Base-by-base conservation (phyloP, 2,113 vertebrate species). In the Xenus cinereus region DNA sequence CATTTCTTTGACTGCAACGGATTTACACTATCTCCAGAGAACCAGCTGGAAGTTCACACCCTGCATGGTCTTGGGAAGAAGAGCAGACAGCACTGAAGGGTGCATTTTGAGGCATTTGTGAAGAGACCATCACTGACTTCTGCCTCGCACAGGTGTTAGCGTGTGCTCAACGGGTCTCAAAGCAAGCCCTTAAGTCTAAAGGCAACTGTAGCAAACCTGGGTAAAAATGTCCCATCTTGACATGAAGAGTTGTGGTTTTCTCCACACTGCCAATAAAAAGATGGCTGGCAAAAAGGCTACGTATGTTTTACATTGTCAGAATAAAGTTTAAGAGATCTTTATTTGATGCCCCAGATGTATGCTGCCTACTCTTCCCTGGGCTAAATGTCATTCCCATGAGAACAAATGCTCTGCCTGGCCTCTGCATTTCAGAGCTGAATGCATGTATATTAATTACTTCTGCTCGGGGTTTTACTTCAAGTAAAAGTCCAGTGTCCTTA, bases 1-100 rank as follows among this genome's bases (percentile, higher is more conserved):
- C 27, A 8, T 35, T 59, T 46, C 45, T 93, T 88, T 92, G 66
- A 62, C 62, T 82, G 82, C 48, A 53, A 60, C 21, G 71, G 84
- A 57, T 68, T 95, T 77, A 39, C 17, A 20, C 59, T 93, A 63
- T 96, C 95, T 96, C 66, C 50, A 93, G 90, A 80, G 92, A 77
- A 30, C 30, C 90, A 90, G 87, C 68, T 96, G 90, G 62, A 62
- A 69, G 84, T 83, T 94, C 93, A 71, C 54, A 59, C 62, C 78
- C 74, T 69, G 1, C n/a, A 3, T 32, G 75, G 19, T 62, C 53
- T 57, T 91, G 57, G 39, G 53, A 87, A 68, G 73, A 80, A 28
- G 62, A 79, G 87, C 43, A 79, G 78, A n/a, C 17, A 66, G 67
- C 69, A 60, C 35, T 64, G 53, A 46, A 53, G 66, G 56, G 50